Evolutionary conservation across 2,113 vertebrate genomes (phyloP).

Genomic region (Myotis yumanensis): DNA sequence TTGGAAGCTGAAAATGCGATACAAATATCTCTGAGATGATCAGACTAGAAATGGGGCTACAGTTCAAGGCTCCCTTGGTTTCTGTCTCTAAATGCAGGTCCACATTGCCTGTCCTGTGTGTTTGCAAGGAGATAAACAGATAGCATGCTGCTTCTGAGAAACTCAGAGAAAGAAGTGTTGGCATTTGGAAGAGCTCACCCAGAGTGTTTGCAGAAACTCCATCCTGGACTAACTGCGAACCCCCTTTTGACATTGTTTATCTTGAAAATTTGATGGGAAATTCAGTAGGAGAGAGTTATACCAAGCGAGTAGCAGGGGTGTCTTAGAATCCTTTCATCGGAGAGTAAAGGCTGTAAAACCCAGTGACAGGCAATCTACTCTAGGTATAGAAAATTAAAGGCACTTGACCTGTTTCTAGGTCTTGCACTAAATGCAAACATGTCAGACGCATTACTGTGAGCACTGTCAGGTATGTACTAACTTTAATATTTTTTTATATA

Average conservation of each 20-base stretch:
- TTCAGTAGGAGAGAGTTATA: background rate
- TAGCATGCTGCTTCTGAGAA: background rate
- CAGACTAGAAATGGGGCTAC: background rate
- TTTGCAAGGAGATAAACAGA: background rate
- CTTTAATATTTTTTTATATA: constrained; percentile 8
- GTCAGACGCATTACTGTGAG: background rate
- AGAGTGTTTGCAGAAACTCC: background rate
- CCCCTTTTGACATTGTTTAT: background rate
- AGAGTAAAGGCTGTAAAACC: background rate
- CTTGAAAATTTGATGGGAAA: background rate
- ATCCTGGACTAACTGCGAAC: background rate
- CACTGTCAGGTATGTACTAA: background rate
- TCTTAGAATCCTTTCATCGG: background rate
- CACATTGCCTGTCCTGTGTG: background rate
- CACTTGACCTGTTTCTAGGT: background rate
- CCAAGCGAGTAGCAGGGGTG: background rate
- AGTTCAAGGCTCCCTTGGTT: accelerated
- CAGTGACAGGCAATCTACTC: background rate
- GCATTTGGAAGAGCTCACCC: background rate
- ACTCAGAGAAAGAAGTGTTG: background rate
- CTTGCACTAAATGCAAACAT: background rate
- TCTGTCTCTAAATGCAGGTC: background rate
- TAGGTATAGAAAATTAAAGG: background rate
- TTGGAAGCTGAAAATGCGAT: background rate
- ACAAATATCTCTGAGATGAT: background rate